Evolutionary conservation across 2,797 vertebrate genomes (phyloP), one percentile per base, ranked within the genome.

Genomic region (Pseudomugil gertrudae): DNA sequence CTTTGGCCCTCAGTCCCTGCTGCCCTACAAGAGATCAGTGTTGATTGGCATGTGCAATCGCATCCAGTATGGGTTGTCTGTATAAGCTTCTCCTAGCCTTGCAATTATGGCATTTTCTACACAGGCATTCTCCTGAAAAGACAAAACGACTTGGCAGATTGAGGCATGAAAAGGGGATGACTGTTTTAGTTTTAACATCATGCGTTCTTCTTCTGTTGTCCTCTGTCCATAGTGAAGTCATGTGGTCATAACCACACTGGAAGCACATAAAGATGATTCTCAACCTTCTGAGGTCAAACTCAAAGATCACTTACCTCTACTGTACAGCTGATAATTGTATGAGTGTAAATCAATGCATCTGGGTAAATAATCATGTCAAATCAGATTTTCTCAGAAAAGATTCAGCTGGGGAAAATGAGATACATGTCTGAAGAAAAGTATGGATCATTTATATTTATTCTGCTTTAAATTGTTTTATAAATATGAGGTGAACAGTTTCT

Each of bases 81-180:
- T 78, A 83, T 84, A 84, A 82, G 77, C 79, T 63, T 82, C 78
- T 79, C 75, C 61, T 59, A 51, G 70, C 66, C 79, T 13, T 86
- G 76, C 80, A 89, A 87, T 90, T 85, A 87, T 86, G 79, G 87
- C 74, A 78, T 88, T 86, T 88, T 87, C 73, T 85, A 76, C 84
- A 84, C 66, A 78, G 72, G 78, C 69, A 84, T 84, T 87, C 76
- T 79, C 81, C 71, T 19, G 69, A 86, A 78, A 82, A 15, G 77
- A 89, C 78, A 72, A 78, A 70, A 81, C 71, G 81, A 72, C 66
- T 86, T 87, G 86, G 85, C 85, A 75, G 66, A 70, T 4, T 0
- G 43, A 21, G 62, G 30, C 27, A 59, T 60, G 50, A 75, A 73
- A 72, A 70, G 57, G 40, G 10, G 59, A 71, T 63, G 79, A 72